phyloP scores from a whole-genome alignment of 2,888 invertebrate species.

The Eugnorisma glareosa region DNA sequence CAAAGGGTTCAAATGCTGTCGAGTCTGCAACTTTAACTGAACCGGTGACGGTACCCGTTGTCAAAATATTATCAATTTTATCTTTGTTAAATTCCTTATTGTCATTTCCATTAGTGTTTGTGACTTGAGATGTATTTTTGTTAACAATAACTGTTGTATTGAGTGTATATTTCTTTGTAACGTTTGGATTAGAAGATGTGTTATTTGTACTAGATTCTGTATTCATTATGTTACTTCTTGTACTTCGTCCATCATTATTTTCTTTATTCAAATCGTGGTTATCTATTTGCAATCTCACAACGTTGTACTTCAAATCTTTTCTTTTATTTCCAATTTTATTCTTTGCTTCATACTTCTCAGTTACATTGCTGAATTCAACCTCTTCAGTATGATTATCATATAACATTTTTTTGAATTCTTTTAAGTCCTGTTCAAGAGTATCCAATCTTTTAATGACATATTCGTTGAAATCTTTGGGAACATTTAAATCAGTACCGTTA shows the following conservation, averaged over 20 bases:
- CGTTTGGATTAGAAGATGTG: neutral
- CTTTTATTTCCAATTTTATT: neutral
- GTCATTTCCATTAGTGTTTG: neutral
- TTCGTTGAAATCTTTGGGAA: neutral
- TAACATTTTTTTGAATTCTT: neutral
- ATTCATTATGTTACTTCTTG: neutral
- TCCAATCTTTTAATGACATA: slow-evolving; percentile 2
- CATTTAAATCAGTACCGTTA: neutral
- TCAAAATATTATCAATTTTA: neutral
- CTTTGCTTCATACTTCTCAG: neutral
- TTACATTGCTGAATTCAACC: neutral
- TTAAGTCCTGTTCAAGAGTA: slow-evolving; percentile 10
- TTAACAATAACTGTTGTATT: neutral
- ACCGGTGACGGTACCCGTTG: neutral
- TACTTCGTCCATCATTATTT: neutral
- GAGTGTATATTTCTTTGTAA: neutral
- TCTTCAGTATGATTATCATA: neutral
- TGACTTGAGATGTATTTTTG: neutral
- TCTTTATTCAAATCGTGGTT: neutral
- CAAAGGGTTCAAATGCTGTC: neutral
- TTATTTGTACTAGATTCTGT: neutral
- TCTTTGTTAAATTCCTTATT: neutral
- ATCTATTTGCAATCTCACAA: neutral
- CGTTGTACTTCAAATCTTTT: neutral
- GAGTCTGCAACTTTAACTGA: neutral